Evolutionary conservation across 2,797 vertebrate species (phyloP).

Genomic region (Cheirogaleus major): DNA sequence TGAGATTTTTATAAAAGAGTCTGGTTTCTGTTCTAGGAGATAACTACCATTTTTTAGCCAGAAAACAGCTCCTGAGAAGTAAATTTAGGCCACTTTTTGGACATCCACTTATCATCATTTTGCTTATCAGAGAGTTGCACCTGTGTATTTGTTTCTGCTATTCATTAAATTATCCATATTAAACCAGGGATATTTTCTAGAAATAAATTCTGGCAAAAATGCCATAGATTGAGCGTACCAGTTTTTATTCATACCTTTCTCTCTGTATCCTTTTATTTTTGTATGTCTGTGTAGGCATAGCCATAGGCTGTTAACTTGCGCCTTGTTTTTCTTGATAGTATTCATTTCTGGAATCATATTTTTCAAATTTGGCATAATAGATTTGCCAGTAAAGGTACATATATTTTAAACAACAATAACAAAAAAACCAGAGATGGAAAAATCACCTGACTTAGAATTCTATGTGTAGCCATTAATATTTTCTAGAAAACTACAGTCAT

Average conservation of each 20-base stretch:
- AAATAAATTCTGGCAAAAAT: not conserved
- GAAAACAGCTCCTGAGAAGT: not conserved
- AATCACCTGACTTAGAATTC: not conserved
- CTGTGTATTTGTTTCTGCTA: constrained; percentile 2
- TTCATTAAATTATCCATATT: constrained; percentile 14
- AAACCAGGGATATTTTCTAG: constrained; percentile 13
- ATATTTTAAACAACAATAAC: not conserved
- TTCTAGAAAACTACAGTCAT: not conserved
- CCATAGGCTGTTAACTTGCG: not conserved
- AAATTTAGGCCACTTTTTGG: not conserved
- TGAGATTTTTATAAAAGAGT: constrained; percentile 7
- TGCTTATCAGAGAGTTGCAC: constrained; percentile 42
- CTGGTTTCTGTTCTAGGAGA: constrained; percentile 45
- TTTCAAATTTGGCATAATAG: constrained; percentile 5
- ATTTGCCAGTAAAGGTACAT: not conserved
- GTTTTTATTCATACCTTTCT: not conserved
- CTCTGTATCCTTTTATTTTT: not conserved
- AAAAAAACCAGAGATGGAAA: not conserved
- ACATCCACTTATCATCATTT: not conserved
- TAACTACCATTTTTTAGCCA: not conserved
- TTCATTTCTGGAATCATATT: not conserved
- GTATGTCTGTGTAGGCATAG: not conserved
- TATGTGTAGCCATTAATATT: not conserved
- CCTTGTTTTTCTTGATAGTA: not conserved
- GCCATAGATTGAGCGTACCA: not conserved